Evolutionary conservation across 2,113 vertebrate species (phyloP), one percentile per base, ranked within the genome.

Genomic region (Strigops habroptila): DNA sequence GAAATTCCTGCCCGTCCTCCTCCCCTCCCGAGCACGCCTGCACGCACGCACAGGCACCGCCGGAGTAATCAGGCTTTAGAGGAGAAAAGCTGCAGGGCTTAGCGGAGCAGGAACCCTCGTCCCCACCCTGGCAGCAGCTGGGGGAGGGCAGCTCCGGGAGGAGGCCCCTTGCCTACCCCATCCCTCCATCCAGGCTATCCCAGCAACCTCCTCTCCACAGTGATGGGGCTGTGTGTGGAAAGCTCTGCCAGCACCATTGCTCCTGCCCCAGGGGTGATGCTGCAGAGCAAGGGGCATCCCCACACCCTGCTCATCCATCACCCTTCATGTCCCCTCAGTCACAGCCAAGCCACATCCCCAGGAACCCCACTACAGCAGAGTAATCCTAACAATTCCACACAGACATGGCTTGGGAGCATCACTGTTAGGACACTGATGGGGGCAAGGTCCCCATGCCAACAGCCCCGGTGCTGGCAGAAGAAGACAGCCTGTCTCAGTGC

Each of bases 71-170:
- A 96, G 95, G 95, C 96, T 97, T 97, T 95, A 96, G 96, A 91
- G 93, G 93, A 97, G 95, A 96, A 97, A 97, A 97, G 96, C 96
- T 96, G 80, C 88, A 95, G 92, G 88, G 96, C 96, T 97, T 97
- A 97, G 91, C 10, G 12, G 95, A 95, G 95, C 95, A 89, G 92
- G 91, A 96, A 90, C 95, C 92, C 93, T 57, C 14, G 13, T 95
- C 92, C 95, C 95, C 95, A 96, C 76, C 85, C 86, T 9, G 0
- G 86, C 30, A 15, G 81, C 73, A 91, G 91, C 3, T 95, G 94
- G 96, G 95, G 95, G 95, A 95, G 93, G 90, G 91, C 65, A 73
- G 75, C 3, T 14, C 35, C 0, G 23, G 44, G 41, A 68, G 49
- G 68, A 90, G 82, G 93, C 80, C 86, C 74, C 86, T 77, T 0